Evolutionary conservation across 2,888 invertebrate genomes (phyloP), one percentile per base, ranked within the genome.

Genomic region (Halocaridina rubra): DNA sequence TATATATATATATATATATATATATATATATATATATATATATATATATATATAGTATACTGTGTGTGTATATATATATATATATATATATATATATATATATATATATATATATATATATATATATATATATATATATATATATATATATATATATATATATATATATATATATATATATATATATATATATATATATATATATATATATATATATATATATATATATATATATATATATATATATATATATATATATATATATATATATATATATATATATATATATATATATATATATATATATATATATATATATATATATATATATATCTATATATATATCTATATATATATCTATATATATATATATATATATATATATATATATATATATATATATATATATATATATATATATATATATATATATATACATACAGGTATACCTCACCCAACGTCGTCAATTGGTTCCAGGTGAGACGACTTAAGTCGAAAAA

Each of bases 241-340:
- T 71, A 71, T 71, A 74, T 74, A 74, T 74, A 74, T 74, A 74
- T 46, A 74, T 74, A 74, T 74, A 74, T 74, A 46, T 74, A 39
- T 46, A 74, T 39, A 74, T 46, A 39, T 46, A 46, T 74, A 22
- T 74, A 74, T 72, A 72, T 72, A 46, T 72, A 39, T 72, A 39
- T 39, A 39, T 72, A 39, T 72, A 39, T 46, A 39, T 46, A 72
- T 46, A 72, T 72, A 72, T 72, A 72, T 72, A 72, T 72, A 46
- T 39, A 39, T 39, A 39, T 39, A 39, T 32, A 39, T 39, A 72
- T 16, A 39, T 39, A 39, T 39, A 39, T 39, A 39, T 13, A 39
- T 39, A 39, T 39, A 39, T 39, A 39, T 39, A 39, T 13, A 39
- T 39, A 39, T 39, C 7, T 39, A 39, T 39, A 39, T 13, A 39